A percentile compares a stretch with the other conserved stretches of the same genome.
Conservation (phyloP, 2,797 vertebrate genomes). For the Bradypus variegatus region DNA sequence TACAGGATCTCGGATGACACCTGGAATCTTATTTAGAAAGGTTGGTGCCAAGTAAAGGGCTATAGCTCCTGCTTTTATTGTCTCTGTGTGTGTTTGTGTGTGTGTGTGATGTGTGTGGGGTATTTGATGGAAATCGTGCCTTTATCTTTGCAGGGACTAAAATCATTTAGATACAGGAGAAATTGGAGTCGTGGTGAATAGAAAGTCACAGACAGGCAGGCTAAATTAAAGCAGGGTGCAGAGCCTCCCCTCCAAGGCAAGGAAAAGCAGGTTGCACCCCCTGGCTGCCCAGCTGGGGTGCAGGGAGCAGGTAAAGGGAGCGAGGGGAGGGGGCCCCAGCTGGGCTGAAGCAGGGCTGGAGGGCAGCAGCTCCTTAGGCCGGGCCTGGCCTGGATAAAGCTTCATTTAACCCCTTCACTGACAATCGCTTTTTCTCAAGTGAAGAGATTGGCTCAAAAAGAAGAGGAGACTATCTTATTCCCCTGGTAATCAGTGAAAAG, state of each 20-base stretch:
- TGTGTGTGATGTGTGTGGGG: background rate
- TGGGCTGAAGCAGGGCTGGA: background rate
- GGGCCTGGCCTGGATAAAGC: background rate
- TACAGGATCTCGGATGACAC: background rate
- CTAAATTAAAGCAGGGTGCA: background rate
- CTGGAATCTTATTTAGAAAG: slow-evolving; percentile 20
- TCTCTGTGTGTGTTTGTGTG: background rate
- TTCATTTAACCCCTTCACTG: background rate
- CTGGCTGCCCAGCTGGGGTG: too few relatives aligned
- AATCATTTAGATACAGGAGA: background rate
- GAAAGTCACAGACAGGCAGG: background rate
- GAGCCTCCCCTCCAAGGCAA: background rate
- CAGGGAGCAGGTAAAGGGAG: too few relatives aligned
- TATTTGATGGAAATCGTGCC: background rate
- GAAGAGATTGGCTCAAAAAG: background rate
- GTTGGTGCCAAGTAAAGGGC: background rate
- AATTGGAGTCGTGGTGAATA: background rate
- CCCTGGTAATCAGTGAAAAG: background rate
- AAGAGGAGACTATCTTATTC: background rate
- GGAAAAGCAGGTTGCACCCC: background rate
- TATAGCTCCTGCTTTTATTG: background rate
- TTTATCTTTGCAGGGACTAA: background rate
- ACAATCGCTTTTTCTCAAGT: background rate
- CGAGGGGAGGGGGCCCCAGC: background rate
- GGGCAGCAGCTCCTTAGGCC: background rate